Conservation (phyloP, 2,113 vertebrate species). For the Ictalurus furcatus region DNA sequence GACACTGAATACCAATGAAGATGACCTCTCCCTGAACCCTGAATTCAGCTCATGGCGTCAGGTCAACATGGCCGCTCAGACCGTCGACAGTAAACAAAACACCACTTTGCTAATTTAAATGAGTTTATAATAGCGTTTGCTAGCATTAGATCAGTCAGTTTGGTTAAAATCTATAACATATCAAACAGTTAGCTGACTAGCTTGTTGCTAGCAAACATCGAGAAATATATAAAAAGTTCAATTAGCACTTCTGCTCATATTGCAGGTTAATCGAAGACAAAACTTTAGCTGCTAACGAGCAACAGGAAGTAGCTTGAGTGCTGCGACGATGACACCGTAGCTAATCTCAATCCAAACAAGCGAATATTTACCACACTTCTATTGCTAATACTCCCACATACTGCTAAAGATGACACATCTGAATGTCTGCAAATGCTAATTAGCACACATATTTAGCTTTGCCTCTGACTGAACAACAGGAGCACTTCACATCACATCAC, state of each 20-base stretch:
- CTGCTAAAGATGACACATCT: constrained; percentile 46
- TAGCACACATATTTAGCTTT: constrained; percentile 40
- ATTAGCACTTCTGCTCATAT: background rate
- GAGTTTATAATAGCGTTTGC: background rate
- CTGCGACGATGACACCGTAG: background rate
- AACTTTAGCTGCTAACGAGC: background rate
- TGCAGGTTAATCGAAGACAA: background rate
- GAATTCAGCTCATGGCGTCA: background rate
- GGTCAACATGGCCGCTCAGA: background rate
- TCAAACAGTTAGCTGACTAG: background rate
- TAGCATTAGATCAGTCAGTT: background rate
- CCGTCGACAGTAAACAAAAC: background rate
- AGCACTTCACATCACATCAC: constrained; percentile 47
- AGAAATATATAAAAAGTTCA: background rate
- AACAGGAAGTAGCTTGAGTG: constrained; percentile 19
- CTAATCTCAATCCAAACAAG: constrained; percentile 45
- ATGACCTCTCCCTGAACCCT: background rate
- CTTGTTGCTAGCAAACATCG: background rate
- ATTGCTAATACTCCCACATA: constrained; percentile 32
- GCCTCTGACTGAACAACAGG: constrained; percentile 48
- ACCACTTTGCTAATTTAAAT: background rate
- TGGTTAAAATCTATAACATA: background rate
- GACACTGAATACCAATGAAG: background rate
- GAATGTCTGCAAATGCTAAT: constrained; percentile 54
- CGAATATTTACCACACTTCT: constrained; percentile 39